Percentiles rank a stretch among this genome's conserved stretches.
These are phyloP conservation scores for Hirundo rustica DNA, from an alignment of 2,797 vertebrate genomes.

Conservation along the genomic window DNA sequence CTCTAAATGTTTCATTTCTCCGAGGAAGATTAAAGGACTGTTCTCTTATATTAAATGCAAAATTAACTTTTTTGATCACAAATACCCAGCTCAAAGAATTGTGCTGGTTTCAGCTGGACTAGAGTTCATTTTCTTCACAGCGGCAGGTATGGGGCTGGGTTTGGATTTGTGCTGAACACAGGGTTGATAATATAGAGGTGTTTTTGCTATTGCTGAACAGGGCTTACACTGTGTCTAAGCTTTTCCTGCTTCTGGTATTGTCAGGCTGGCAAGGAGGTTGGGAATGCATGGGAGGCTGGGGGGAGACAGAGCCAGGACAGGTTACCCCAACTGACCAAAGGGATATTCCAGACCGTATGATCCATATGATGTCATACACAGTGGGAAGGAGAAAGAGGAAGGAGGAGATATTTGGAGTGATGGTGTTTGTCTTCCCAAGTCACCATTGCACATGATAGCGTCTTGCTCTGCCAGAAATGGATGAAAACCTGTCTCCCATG, in stretches of 20 bases:
- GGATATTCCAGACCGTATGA: not conserved
- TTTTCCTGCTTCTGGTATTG: not conserved
- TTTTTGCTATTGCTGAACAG: not conserved
- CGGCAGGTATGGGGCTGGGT: not conserved
- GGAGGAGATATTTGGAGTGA: not conserved
- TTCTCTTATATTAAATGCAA: not conserved
- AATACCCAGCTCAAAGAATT: not conserved
- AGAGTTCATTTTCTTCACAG: not conserved
- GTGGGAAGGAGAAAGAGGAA: not conserved
- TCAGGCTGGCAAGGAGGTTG: not conserved
- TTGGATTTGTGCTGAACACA: not conserved
- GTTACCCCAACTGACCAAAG: not conserved
- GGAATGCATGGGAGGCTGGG: fast-evolving
- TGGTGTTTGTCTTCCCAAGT: not conserved
- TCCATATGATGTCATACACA: fast-evolving
- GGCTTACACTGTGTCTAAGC: not conserved
- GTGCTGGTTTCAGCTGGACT: not conserved
- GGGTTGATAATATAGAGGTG: not conserved
- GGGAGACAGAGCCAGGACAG: not conserved
- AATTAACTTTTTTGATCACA: not conserved
- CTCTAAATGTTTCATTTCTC: not conserved
- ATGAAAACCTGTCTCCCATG: not conserved
- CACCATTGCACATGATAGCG: too few species aligned
- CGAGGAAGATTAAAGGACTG: not conserved
- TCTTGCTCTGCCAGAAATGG: not conserved